phyloP scores from a whole-genome alignment of 2,113 vertebrate genomes.

The Corythaixoides concolor region DNA sequence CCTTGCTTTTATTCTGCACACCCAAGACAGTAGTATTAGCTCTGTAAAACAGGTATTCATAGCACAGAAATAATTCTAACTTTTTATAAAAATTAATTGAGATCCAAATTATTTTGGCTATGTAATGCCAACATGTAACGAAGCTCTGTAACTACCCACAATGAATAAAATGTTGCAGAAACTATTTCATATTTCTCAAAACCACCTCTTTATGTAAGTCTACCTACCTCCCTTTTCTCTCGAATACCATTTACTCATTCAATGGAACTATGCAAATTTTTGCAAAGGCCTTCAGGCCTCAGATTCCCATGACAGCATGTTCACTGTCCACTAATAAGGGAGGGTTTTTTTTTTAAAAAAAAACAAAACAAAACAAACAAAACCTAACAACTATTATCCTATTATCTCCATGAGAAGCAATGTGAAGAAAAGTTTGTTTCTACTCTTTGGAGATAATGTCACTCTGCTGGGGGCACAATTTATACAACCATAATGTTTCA shows the following conservation, averaged over 20 bases:
- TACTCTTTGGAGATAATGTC: not conserved
- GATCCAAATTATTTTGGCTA: not conserved
- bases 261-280: not conserved
- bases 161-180: not conserved
- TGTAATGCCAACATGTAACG: not conserved
- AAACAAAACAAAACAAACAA: too few species aligned
- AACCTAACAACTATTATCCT: not conserved
- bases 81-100: not conserved
- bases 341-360: not conserved
- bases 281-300: not conserved
- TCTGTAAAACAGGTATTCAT: not conserved
- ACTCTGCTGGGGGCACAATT: not conserved
- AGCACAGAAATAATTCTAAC: not conserved
- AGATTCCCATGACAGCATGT: fast-evolving
- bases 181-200: not conserved
- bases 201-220: not conserved
- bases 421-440: not conserved
- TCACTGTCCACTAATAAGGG: not conserved
- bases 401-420: not conserved
- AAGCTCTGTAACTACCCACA: not conserved
- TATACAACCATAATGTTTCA: fast-evolving
- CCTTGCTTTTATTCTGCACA: not conserved
- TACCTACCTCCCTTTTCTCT: not conserved
- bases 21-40: not conserved
- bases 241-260: not conserved